A percentile compares a stretch with the other conserved stretches of the same genome.
phyloP scores from a whole-genome alignment of 2,888 invertebrate genomes.

The Smittia sp. region DNA sequence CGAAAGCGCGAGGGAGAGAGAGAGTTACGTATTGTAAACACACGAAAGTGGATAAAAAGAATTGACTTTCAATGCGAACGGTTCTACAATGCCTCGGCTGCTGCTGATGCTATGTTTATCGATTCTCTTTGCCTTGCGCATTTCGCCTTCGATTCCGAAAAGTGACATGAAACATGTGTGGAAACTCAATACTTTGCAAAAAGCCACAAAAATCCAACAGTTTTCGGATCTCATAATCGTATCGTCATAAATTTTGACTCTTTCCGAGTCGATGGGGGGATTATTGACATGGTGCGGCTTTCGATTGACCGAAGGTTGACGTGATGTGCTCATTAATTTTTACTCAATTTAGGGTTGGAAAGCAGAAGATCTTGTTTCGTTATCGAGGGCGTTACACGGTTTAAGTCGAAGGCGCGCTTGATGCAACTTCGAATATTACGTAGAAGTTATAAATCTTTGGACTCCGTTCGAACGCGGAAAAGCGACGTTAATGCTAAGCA shows the following conservation, averaged over 20 bases:
- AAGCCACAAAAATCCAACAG: background rate
- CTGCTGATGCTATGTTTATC: conserved; percentile 22
- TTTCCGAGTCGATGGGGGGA: background rate
- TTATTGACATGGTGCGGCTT: conserved; percentile 12
- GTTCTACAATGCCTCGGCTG: background rate
- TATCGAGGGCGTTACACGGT: background rate
- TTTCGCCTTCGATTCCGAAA: conserved; percentile 23
- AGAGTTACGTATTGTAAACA: conserved; percentile 28
- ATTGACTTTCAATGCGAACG: conserved; percentile 20
- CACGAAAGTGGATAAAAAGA: conserved; percentile 24
- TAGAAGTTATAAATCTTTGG: background rate
- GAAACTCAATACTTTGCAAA: conserved; percentile 28
- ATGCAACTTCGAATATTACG: too few relatives aligned
- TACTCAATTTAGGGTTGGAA: background rate
- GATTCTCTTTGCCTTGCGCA: background rate
- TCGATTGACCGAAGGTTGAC: conserved; percentile 29
- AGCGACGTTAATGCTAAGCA: background rate
- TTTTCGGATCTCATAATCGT: background rate
- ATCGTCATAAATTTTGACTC: background rate
- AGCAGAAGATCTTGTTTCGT: background rate
- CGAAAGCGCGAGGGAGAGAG: background rate
- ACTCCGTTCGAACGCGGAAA: background rate
- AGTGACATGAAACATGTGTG: conserved; percentile 37
- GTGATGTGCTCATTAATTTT: background rate
- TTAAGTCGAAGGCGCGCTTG: background rate